Percentiles rank a stretch among this genome's conserved stretches.
phyloP scores from a whole-genome alignment of 2,113 vertebrate species.

The Megaceryle torquata region DNA sequence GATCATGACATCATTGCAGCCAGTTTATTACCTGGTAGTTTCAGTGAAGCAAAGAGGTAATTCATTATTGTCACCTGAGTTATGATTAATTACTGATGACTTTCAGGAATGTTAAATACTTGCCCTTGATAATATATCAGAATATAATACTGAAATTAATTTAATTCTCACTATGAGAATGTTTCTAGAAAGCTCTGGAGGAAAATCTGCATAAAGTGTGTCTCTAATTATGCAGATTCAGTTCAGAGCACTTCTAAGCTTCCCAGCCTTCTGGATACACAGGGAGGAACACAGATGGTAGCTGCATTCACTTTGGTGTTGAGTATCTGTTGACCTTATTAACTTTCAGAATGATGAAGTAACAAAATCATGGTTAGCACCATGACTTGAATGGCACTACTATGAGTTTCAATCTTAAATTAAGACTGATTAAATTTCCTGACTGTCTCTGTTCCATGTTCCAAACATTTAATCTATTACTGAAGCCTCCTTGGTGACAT shows the following conservation, averaged over 20 bases:
- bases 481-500: neutral
- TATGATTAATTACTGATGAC: neutral
- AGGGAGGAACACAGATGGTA: neutral
- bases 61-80: neutral
- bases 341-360: neutral
- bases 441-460: neutral
- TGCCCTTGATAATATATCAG: neutral
- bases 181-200: neutral
- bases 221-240: no score
- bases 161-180: neutral
- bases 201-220: neutral
- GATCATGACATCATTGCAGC: neutral
- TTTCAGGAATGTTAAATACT: neutral
- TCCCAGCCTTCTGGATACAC: neutral
- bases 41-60: neutral
- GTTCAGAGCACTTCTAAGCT: neutral
- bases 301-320: neutral
- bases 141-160: neutral
- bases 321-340: neutral
- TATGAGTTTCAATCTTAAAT: neutral
- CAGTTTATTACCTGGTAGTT: neutral
- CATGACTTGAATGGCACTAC: neutral
- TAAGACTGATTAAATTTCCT: neutral
- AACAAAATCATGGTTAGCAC: neutral
- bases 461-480: neutral